These are phyloP conservation scores for Oryzaephilus surinamensis DNA, from an alignment of 1,140 invertebrate species.

Conservation along the genomic window DNA sequence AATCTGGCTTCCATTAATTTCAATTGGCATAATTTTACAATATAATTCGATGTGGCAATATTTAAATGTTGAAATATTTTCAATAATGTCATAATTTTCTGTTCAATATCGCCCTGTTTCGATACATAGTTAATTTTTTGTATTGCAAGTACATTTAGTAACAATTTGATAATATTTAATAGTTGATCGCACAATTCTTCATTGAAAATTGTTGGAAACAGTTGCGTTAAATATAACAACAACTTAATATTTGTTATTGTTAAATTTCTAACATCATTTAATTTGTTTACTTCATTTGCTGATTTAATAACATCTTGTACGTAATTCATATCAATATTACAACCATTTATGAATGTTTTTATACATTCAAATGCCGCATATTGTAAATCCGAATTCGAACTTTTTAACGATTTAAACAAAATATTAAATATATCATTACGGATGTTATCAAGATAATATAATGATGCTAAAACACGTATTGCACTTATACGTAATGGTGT, in stretches of 20 bases:
- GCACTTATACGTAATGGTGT: slow-evolving; percentile 83
- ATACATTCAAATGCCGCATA: slow-evolving; percentile 89
- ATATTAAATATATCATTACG: slow-evolving; percentile 84
- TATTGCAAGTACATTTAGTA: slow-evolving; percentile 66
- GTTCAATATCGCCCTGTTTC: slow-evolving; percentile 66
- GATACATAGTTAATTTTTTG: slow-evolving; percentile 47
- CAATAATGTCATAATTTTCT: slow-evolving; percentile 81
- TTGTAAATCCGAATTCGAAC: slow-evolving; percentile 78
- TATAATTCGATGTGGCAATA: slow-evolving; percentile 64
- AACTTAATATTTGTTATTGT: slow-evolving; percentile 78
- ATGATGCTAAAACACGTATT: slow-evolving; percentile 73
- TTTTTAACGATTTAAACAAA: slow-evolving; percentile 82
- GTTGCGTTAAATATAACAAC: slow-evolving; percentile 84
- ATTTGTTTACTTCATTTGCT: slow-evolving; percentile 59
- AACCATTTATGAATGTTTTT: slow-evolving; percentile 78
- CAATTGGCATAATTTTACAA: slow-evolving; percentile 72
- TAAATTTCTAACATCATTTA: slow-evolving; percentile 74
- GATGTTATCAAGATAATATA: slow-evolving; percentile 74
- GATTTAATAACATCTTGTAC: slow-evolving; percentile 73
- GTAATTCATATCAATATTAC: slow-evolving; percentile 71
- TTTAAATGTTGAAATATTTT: slow-evolving; percentile 88
- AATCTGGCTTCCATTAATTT: slow-evolving; percentile 82
- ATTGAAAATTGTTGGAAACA: slow-evolving; percentile 90
- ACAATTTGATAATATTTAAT: slow-evolving; percentile 71
- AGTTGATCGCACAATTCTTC: slow-evolving; percentile 92